Evolutionary conservation across 2,113 vertebrate species (phyloP).

Genomic region (Anas platyrhynchos): DNA sequence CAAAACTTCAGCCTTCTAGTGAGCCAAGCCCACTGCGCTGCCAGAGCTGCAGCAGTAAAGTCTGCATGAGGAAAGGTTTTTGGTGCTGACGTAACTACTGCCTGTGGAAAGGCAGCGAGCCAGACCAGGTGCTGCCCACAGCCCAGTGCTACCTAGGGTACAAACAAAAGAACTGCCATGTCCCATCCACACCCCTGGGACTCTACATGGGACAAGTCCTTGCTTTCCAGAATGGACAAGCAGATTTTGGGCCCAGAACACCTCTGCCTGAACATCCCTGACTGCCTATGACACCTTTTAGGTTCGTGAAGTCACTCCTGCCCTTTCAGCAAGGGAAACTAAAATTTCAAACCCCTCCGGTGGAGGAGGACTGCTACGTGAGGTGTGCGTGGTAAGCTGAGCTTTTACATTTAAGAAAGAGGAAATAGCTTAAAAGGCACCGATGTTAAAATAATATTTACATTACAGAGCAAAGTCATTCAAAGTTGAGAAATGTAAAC

Average conservation of each 20-base stretch:
- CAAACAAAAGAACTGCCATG: neutral
- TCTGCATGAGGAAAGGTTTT: accelerated
- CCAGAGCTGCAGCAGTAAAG: neutral
- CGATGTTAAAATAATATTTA: conserved; percentile 43
- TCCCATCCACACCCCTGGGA: neutral
- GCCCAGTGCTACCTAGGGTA: neutral
- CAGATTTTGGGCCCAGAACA: neutral
- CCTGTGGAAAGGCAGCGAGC: neutral
- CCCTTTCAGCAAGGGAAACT: neutral
- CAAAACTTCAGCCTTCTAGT: neutral
- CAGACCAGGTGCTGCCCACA: neutral
- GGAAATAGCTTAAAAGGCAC: conserved; percentile 18
- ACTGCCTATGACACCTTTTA: neutral
- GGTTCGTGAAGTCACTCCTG: neutral
- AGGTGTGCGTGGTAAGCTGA: accelerated
- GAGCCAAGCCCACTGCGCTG: neutral
- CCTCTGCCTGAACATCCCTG: neutral
- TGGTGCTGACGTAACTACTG: neutral
- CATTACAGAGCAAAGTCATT: conserved; percentile 23
- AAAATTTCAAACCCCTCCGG: neutral
- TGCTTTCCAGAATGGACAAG: neutral
- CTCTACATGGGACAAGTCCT: neutral
- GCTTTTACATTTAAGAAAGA: neutral
- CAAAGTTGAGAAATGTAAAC: conserved; percentile 50
- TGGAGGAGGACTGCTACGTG: neutral